phyloP scores from a whole-genome alignment of 1,140 invertebrate species.

The Zelostemma sp. region DNA sequence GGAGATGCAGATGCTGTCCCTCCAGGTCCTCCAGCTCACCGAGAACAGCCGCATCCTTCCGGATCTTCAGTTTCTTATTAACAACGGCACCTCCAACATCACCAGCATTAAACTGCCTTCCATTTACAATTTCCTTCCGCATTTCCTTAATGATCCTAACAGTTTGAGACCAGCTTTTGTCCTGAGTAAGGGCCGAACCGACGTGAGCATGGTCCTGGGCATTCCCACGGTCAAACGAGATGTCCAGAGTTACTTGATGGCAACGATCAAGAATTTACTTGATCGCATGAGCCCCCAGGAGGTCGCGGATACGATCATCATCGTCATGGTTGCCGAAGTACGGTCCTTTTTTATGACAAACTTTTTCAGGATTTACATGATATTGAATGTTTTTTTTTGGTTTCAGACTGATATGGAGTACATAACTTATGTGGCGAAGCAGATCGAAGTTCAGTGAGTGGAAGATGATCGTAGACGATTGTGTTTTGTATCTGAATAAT shows the following conservation, averaged over 20 bases:
- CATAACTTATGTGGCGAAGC: conserved; percentile 77
- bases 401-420: conserved; percentile 78
- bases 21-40: conserved; percentile 59
- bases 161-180: conserved; percentile 85
- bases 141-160: conserved; percentile 83
- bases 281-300: conserved; percentile 84
- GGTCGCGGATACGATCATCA: conserved; percentile 84
- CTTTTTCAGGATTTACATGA: background rate
- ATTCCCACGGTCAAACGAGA: conserved; percentile 91
- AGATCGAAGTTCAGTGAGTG: conserved; percentile 83
- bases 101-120: conserved; percentile 75
- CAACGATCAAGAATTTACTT: conserved; percentile 90
- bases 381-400: conserved; percentile 29
- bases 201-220: conserved; percentile 87
- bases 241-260: conserved; percentile 89
- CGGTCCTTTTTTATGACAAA: conserved; percentile 25
- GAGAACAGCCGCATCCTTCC: conserved; percentile 61
- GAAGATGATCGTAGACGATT: no score
- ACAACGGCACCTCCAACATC: conserved; percentile 60
- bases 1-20: conserved; percentile 64
- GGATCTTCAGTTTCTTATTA: conserved; percentile 62
- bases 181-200: conserved; percentile 79
- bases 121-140: conserved; percentile 89
- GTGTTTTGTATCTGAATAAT: conserved; percentile 2
- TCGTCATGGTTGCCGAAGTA: conserved; percentile 92